Base-by-base conservation (phyloP, 2,888 invertebrate species). In the Diaprepes abbreviatus region DNA sequence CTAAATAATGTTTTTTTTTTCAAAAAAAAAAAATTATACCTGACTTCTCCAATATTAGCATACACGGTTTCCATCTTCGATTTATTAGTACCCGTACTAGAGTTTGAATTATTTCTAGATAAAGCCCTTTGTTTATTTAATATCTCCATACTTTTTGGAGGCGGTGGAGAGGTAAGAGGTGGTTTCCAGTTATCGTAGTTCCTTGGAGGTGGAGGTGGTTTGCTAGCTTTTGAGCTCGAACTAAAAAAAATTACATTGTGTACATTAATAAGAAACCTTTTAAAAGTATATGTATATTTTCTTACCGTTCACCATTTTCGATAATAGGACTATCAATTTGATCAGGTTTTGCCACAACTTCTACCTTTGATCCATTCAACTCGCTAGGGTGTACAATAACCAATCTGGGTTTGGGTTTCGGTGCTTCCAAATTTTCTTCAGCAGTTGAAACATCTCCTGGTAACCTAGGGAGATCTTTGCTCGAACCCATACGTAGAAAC, bases 381-480 rank as follows among this genome's bases (percentile, higher is more conserved):
- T 95, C 95, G 76, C 93, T 86, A 10, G 95, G 95, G 86, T 95
- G 95, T 72, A 95, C 94, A 75, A 95, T 95, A 70, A 95, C 93
- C 19, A 94, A 86, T n/a, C 77, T 58, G 5, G 79, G 79, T 70
- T 76, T 80, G 5, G 79, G 77, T 58, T 75, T 74, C 0, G 77
- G 78, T 3, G 33, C 10, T 0, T 73, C 73, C 12, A 24, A 14
- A 1, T 10, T 6, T 1, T 76, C 75, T 7, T 75, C 75, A 12
- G 43, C 33, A 43, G 68, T 73, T 10, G 48, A 45, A 16, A 55
- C n/a, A 0, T 88, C 86, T 43, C 84, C 81, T 43, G 87, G 83
- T 71, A 85, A 81, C 78, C 91, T 90, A 66, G 89, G 88, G 28
- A 90, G 85, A 76, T 92, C 92, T 79, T 91, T 92, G 64, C 89